Percentiles rank a stretch among this genome's conserved stretches.
Evolutionary conservation across 2,888 invertebrate genomes (phyloP).

Genomic region (Ectobius pallidus): DNA sequence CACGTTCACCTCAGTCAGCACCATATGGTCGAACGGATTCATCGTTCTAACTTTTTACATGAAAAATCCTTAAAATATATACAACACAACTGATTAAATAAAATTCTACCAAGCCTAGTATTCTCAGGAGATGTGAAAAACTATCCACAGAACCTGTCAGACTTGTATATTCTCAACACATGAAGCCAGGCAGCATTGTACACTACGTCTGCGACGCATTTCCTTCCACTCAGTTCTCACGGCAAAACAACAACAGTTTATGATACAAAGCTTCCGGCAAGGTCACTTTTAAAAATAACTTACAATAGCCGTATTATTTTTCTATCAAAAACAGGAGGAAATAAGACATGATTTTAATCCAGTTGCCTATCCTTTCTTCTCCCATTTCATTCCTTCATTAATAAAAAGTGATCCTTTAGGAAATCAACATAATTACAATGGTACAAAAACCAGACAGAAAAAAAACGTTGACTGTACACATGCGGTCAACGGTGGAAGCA

Average conservation of each 20-base stretch:
- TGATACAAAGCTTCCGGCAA: slow-evolving; percentile 54
- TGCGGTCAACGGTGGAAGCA: slow-evolving; percentile 36
- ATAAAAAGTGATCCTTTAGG: slow-evolving; percentile 30
- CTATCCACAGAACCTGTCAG: slow-evolving; percentile 29
- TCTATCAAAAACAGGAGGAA: slow-evolving; percentile 33
- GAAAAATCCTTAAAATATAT: background rate
- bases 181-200: slow-evolving; percentile 37
- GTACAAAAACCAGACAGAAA: slow-evolving; percentile 30
- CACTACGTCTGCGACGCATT: no score
- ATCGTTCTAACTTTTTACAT: background rate
- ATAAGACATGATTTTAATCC: slow-evolving; percentile 32
- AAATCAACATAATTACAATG: slow-evolving; percentile 35
- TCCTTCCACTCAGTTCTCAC: background rate
- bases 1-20: background rate
- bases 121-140: slow-evolving; percentile 1
- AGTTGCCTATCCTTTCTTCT: slow-evolving; percentile 25
- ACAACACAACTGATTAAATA: slow-evolving; percentile 3
- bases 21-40: background rate
- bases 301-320: slow-evolving; percentile 47
- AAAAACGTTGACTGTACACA: slow-evolving; percentile 27
- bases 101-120: slow-evolving; percentile 24
- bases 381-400: slow-evolving; percentile 25
- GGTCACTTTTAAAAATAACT: slow-evolving; percentile 68
- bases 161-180: slow-evolving; percentile 41
- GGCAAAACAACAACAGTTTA: slow-evolving; percentile 35